These are phyloP conservation scores for Brachionus sp. DNA, from an alignment of 1,140 invertebrate species.

Conservation along the genomic window DNA sequence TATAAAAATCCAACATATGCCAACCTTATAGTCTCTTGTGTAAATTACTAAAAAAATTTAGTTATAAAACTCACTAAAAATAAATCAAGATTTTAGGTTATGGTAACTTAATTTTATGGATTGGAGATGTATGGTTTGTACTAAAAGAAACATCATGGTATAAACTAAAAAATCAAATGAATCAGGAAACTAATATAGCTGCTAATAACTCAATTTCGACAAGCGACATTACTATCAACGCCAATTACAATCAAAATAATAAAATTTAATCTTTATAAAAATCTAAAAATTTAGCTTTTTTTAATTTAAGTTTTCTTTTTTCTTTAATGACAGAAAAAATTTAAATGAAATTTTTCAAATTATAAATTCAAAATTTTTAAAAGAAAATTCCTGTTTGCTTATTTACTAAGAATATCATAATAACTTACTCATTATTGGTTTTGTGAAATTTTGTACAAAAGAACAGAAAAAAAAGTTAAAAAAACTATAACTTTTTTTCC, in stretches of 20 bases:
- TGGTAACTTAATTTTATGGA: constrained; percentile 35
- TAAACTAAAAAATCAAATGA: neutral
- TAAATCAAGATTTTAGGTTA: constrained; percentile 34
- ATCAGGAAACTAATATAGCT: neutral
- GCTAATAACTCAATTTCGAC: constrained; percentile 6
- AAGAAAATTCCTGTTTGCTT: too few species aligned
- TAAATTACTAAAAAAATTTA: neutral
- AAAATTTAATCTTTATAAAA: neutral
- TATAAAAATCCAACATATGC: neutral
- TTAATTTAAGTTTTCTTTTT: neutral
- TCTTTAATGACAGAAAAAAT: neutral
- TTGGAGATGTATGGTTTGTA: constrained; percentile 30
- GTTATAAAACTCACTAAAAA: neutral
- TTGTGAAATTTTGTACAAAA: too few species aligned
- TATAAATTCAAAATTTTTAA: too few species aligned
- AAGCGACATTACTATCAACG: neutral
- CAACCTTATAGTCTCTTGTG: constrained; percentile 34
- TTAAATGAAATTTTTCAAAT: too few species aligned
- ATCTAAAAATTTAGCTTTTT: neutral
- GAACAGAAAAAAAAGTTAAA: too few species aligned
- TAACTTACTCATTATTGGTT: too few species aligned
- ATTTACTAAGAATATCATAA: too few species aligned
- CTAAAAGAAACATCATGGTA: constrained; percentile 33
- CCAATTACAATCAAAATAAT: constrained; percentile 27
- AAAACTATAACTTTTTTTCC: too few species aligned